A percentile compares a stretch with the other conserved stretches of the same genome.
phyloP scores from a whole-genome alignment of 2,113 vertebrate species.

The Formicarius rufipectus region DNA sequence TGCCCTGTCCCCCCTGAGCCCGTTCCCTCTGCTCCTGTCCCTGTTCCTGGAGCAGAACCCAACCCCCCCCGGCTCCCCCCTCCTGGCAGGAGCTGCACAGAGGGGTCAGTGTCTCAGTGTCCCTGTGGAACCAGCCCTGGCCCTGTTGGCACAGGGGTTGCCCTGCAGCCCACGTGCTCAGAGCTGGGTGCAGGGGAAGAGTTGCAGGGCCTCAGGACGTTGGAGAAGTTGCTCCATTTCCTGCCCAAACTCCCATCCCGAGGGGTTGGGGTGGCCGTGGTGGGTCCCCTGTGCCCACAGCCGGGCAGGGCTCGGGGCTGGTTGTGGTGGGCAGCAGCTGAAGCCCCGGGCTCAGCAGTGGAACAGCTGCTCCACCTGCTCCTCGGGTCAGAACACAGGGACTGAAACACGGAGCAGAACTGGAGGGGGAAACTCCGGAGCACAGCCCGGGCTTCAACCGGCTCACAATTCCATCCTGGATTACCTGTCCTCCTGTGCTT shows the following conservation, averaged over 20 bases:
- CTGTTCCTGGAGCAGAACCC: too few relatives aligned
- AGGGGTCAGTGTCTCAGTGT: accelerated
- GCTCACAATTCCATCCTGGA: accelerated
- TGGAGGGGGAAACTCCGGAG: accelerated
- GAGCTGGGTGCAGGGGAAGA: background rate
- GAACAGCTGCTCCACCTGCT: background rate
- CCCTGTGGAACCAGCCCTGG: background rate
- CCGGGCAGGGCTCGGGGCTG: background rate
- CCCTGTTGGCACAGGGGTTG: background rate
- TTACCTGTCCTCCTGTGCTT: background rate
- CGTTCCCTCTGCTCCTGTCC: too few relatives aligned
- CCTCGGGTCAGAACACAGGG: too few relatives aligned
- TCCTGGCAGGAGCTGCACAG: accelerated
- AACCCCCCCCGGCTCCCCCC: too few relatives aligned
- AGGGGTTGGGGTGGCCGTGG: too few relatives aligned
- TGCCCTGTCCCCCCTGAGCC: too few relatives aligned
- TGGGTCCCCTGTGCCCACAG: background rate
- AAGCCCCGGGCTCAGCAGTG: background rate
- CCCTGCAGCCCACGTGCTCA: background rate
- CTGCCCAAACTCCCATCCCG: background rate
- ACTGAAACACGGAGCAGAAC: background rate
- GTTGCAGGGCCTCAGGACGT: background rate
- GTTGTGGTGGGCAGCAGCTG: background rate
- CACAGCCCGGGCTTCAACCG: background rate
- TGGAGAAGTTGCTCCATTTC: background rate